Conservation (phyloP, 2,113 vertebrate genomes). For the Phyllopteryx taeniolatus region DNA sequence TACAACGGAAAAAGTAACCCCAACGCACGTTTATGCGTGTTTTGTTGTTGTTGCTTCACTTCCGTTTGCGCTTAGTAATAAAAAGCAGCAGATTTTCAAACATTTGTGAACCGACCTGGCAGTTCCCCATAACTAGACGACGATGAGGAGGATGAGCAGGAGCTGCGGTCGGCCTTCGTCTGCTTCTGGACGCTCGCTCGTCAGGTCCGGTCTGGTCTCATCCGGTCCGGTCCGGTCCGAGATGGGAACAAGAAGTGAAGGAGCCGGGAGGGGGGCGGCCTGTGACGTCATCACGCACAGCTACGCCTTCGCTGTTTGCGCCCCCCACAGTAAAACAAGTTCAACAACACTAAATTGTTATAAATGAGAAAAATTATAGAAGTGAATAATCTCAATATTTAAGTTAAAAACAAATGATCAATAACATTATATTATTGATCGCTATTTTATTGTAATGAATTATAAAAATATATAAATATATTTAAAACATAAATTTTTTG, state of each 20-base stretch:
- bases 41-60: neutral
- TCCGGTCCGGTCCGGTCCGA: conserved; percentile 24
- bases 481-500: too few species aligned
- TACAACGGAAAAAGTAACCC: neutral
- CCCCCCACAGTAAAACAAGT: neutral
- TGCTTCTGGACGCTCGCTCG: neutral
- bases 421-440: neutral
- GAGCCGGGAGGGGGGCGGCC: neutral
- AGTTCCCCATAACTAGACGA: conserved; percentile 71
- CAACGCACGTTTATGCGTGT: neutral
- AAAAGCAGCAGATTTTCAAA: neutral
- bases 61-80: neutral
- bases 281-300: conserved; percentile 49
- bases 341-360: too few species aligned
- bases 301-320: neutral
- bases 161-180: neutral
- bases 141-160: neutral
- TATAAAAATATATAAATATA: neutral
- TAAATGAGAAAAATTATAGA: too few species aligned
- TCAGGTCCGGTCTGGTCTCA: neutral
- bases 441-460: neutral
- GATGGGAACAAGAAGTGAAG: neutral
- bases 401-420: too few species aligned
- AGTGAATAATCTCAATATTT: too few species aligned
- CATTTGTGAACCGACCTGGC: conserved; percentile 58